A percentile compares a stretch with the other conserved stretches of the same genome.
These are phyloP conservation scores for Chymomyza costata DNA, from an alignment of 1,140 invertebrate species.

Conservation along the genomic window DNA sequence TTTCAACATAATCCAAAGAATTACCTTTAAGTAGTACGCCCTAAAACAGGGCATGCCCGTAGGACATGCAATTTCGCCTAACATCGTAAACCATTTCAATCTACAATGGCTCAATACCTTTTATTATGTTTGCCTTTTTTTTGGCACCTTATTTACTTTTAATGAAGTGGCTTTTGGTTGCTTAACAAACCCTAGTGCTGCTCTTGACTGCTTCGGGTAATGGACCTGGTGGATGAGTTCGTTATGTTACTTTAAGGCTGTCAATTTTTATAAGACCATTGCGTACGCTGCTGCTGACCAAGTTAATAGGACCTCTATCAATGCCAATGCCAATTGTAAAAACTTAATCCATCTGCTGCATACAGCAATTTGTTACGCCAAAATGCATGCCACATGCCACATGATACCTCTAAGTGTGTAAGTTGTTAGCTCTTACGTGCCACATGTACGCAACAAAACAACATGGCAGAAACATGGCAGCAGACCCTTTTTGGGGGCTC, in stretches of 20 bases:
- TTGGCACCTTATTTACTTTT: slow-evolving; percentile 62
- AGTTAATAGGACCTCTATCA: slow-evolving; percentile 58
- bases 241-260: slow-evolving; percentile 32
- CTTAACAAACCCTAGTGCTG: neutral
- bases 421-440: too few species aligned
- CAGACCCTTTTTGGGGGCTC: slow-evolving; percentile 47
- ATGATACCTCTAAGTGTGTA: slow-evolving; percentile 28
- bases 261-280: slow-evolving; percentile 36
- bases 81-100: too few species aligned
- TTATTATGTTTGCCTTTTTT: neutral
- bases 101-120: neutral
- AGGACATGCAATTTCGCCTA: too few species aligned
- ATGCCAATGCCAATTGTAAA: slow-evolving; percentile 38
- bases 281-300: slow-evolving; percentile 8
- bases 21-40: too few species aligned
- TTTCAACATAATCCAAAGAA: too few species aligned
- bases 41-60: too few species aligned
- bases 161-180: slow-evolving; percentile 48
- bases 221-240: neutral
- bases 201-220: neutral
- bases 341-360: slow-evolving; percentile 52
- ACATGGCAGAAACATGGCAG: too few species aligned
- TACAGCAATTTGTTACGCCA: slow-evolving; percentile 55
- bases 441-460: slow-evolving; percentile 12
- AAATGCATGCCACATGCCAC: slow-evolving; percentile 51